A percentile compares a stretch with the other conserved stretches of the same genome.
Evolutionary conservation across 1,140 invertebrate genomes (phyloP).

Genomic region (Micrasema longulum): DNA sequence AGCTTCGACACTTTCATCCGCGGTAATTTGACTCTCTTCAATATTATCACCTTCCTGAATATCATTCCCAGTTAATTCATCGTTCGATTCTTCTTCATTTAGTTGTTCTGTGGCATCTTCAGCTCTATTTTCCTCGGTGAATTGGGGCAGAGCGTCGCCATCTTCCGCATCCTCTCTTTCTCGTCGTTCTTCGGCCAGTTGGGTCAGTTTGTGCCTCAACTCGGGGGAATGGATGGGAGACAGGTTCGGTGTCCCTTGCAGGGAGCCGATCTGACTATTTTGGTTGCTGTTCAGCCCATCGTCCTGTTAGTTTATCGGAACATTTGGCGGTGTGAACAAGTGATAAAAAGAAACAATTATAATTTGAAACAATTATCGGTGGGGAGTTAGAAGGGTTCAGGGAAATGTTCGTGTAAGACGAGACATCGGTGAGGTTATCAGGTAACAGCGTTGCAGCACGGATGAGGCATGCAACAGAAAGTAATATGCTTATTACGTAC

Average conservation of each 20-base stretch:
- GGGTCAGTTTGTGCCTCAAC: conserved; percentile 37
- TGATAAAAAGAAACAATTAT: not conserved
- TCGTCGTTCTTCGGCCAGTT: conserved; percentile 38
- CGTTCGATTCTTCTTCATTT: not conserved
- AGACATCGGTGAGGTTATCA: conserved; percentile 7
- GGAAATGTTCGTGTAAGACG: too few species aligned
- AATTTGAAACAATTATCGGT: not conserved
- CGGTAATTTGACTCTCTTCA: not conserved
- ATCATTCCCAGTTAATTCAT: not conserved
- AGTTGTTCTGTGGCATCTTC: not conserved
- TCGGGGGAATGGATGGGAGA: conserved; percentile 48
- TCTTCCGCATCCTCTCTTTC: conserved; percentile 13
- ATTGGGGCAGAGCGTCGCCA: conserved; percentile 2
- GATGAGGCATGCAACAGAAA: conserved; percentile 33
- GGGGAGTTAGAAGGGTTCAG: not conserved
- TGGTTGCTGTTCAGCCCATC: conserved; percentile 30
- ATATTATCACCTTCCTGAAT: not conserved
- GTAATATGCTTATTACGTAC: conserved; percentile 18
- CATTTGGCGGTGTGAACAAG: conserved; percentile 28
- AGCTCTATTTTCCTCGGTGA: not conserved
- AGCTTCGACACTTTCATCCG: conserved; percentile 7
- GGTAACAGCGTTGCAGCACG: conserved; percentile 2
- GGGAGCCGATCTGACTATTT: conserved; percentile 40
- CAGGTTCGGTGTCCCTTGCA: conserved; percentile 41
- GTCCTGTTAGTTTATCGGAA: conserved; percentile 48